Evolutionary conservation across 2,113 vertebrate species (phyloP).

Genomic region (Promerops cafer): DNA sequence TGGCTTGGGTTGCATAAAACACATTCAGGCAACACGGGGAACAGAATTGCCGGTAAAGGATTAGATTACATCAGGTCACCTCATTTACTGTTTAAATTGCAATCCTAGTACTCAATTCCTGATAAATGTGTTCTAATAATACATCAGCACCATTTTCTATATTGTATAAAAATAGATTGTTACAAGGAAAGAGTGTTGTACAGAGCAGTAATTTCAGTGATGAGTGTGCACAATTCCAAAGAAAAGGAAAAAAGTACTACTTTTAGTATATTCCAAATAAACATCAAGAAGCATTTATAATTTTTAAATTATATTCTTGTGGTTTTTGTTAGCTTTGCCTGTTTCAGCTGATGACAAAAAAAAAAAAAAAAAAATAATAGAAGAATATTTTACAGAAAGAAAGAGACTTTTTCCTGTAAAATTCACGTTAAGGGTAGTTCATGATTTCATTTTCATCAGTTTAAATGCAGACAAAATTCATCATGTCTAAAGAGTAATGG

Average conservation of each 20-base stretch:
- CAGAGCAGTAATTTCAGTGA: not conserved
- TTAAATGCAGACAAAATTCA: not conserved
- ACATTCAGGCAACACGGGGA: not conserved
- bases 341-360: not conserved
- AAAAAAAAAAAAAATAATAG: not conserved
- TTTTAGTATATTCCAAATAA: not conserved
- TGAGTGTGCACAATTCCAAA: not conserved
- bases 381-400: not conserved
- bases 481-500: not conserved
- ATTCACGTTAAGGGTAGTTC: not conserved
- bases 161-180: not conserved
- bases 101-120: not conserved
- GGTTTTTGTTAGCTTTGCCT: not conserved
- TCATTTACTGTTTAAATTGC: not conserved
- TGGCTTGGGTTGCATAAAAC: not conserved
- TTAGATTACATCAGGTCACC: not conserved
- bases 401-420: not conserved
- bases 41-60: not conserved
- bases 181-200: not conserved
- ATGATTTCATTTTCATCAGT: not conserved
- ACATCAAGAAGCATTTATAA: not conserved
- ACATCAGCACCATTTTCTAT: not conserved
- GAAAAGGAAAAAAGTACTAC: not conserved
- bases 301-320: not conserved
- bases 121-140: not conserved